These are phyloP conservation scores for Seriola dumerili DNA, from an alignment of 2,113 vertebrate genomes.

Conservation along the genomic window DNA sequence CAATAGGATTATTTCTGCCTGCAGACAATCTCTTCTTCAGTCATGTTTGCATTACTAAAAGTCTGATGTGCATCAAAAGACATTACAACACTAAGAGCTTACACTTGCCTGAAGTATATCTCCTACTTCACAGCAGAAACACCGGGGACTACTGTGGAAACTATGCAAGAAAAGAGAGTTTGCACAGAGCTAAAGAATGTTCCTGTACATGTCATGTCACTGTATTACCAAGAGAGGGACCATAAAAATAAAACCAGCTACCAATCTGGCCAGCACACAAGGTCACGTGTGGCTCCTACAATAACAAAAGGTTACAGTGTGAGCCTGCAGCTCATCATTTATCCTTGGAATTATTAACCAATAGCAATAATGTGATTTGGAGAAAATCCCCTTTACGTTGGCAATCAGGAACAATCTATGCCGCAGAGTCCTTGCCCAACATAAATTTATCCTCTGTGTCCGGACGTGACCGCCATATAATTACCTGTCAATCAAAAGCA, in stretches of 20 bases:
- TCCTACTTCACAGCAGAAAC: background rate
- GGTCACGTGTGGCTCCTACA: constrained; percentile 12
- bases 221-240: background rate
- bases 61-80: constrained; percentile 13
- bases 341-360: constrained; percentile 61
- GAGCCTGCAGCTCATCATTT: constrained; percentile 20
- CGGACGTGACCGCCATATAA: constrained; percentile 58
- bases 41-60: constrained; percentile 7
- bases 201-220: background rate
- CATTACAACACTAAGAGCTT: constrained; percentile 12
- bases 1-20: constrained; percentile 30
- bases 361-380: constrained; percentile 64
- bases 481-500: constrained; percentile 71
- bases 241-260: constrained; percentile 24
- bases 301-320: constrained; percentile 43
- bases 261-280: constrained; percentile 19
- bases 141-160: background rate
- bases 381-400: constrained; percentile 69
- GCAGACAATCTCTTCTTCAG: constrained; percentile 4
- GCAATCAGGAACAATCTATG: constrained; percentile 49
- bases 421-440: constrained; percentile 48
- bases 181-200: constrained; percentile 11
- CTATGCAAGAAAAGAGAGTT: background rate
- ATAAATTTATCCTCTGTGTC: constrained; percentile 46
- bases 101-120: background rate